These are phyloP conservation scores for Amblyornis subalaris DNA, from an alignment of 2,113 vertebrate genomes.

Conservation along the genomic window DNA sequence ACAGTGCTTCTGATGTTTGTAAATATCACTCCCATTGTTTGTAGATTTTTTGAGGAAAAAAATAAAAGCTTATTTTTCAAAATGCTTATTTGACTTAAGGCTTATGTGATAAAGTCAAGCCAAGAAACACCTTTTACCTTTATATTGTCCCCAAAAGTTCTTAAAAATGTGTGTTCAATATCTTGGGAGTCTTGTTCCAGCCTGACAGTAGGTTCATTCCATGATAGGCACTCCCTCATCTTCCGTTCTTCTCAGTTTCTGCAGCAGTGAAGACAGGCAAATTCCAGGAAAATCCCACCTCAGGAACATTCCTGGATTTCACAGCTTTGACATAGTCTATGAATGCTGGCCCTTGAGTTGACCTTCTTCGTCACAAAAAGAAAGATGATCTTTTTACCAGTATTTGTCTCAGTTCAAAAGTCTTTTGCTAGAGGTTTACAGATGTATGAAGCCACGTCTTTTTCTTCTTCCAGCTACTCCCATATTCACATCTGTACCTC, in stretches of 20 bases:
- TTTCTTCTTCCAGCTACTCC: background rate
- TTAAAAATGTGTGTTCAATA: background rate
- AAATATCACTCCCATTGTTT: background rate
- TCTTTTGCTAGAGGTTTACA: background rate
- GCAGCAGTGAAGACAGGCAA: background rate
- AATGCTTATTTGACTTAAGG: background rate
- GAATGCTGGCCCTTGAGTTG: background rate
- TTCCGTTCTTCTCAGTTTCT: background rate
- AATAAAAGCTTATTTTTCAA: background rate
- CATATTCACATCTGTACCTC: background rate
- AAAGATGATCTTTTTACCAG: background rate
- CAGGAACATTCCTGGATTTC: background rate
- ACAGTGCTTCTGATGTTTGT: background rate
- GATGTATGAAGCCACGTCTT: background rate
- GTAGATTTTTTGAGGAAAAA: background rate
- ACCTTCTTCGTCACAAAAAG: background rate
- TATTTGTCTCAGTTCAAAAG: background rate
- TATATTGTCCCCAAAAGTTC: background rate
- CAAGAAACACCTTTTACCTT: background rate
- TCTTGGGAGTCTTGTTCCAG: background rate
- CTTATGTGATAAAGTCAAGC: background rate
- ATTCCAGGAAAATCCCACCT: background rate
- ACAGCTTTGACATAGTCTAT: background rate
- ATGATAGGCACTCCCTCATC: background rate
- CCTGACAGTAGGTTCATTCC: background rate